These are phyloP conservation scores for Chelonia mydas DNA, from an alignment of 2,797 vertebrate genomes.

Conservation along the genomic window DNA sequence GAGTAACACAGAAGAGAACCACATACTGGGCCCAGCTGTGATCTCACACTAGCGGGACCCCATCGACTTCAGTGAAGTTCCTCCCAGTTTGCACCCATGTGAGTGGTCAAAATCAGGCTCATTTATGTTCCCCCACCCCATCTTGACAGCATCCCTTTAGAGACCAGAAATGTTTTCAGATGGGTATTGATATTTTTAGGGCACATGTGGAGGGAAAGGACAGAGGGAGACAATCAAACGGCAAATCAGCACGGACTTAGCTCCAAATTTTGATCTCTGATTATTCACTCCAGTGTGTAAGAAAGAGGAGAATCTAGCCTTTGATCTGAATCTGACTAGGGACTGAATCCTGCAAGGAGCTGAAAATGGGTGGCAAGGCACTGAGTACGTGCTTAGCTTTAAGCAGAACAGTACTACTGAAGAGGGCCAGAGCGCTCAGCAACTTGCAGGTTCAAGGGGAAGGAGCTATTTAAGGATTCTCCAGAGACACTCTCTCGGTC, in stretches of 20 bases:
- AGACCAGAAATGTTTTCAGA: background rate
- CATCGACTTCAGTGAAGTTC: background rate
- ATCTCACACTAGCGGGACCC: background rate
- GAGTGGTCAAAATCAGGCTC: background rate
- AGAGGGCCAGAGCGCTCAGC: background rate
- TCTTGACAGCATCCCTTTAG: background rate
- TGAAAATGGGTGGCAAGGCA: background rate
- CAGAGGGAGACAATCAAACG: background rate
- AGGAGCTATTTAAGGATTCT: background rate
- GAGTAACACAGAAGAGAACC: background rate
- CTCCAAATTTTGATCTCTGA: background rate
- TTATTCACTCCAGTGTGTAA: background rate
- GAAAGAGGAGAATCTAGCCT: background rate
- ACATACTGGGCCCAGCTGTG: no score
- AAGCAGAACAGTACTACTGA: background rate
- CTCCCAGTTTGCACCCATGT: background rate
- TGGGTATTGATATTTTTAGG: background rate
- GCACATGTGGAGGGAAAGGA: background rate
- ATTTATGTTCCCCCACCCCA: background rate
- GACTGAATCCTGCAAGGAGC: background rate
- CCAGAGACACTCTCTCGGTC: background rate
- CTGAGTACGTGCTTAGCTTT: background rate
- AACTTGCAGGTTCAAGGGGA: background rate
- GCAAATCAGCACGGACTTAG: background rate
- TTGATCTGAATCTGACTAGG: background rate